Base-by-base conservation (phyloP, 2,113 vertebrate species). In the Cryptotis parvus region DNA sequence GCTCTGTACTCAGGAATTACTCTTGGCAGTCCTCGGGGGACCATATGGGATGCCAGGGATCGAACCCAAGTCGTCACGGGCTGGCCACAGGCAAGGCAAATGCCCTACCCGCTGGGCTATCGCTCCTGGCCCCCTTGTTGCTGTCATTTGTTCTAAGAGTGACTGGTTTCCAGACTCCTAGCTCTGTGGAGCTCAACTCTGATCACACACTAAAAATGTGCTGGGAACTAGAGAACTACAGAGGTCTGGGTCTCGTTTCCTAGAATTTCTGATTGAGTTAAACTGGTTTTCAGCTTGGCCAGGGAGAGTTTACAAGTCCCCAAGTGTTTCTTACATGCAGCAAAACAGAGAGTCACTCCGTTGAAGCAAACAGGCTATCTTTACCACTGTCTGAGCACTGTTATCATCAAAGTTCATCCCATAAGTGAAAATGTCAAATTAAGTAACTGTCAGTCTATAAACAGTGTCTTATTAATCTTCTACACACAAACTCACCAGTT, bases 221-320 rank as follows among this genome's bases (percentile, higher is more conserved):
- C 29, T 45, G 82, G 15, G 31, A 73, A 41, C 22, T 39, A 26
- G 45, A 65, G 63, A 91, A 66, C 39, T 22, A 61, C 3, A 58
- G 41, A 87, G 12, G 11, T 3, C 9, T 74, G 18, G n/a, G 37
- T 74, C 4, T 5, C 0, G 0, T 20, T 49, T 65, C 75, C 9
- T n/a, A 66, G 65, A 89, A 39, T 87, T 63, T 77, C 75, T 70
- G 31, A 52, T 65, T 78, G 84, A 69, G 68, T 39, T 58, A 65
- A 11, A 73, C 35, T 74, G 15, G 33, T 31, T 1, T 31, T 0
- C 5, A 43, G 16, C 8, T 27, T 35, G 4, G 3, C 39, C 12
- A 24, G 12, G 2, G 5, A 58, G 29, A 65, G 6, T 49, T 70
- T 58, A 61, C 65, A 52, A 24, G 29, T 31, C 81, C 9, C 35